phyloP scores from a whole-genome alignment of 2,888 invertebrate genomes.

The Yponomeuta cagnagella region DNA sequence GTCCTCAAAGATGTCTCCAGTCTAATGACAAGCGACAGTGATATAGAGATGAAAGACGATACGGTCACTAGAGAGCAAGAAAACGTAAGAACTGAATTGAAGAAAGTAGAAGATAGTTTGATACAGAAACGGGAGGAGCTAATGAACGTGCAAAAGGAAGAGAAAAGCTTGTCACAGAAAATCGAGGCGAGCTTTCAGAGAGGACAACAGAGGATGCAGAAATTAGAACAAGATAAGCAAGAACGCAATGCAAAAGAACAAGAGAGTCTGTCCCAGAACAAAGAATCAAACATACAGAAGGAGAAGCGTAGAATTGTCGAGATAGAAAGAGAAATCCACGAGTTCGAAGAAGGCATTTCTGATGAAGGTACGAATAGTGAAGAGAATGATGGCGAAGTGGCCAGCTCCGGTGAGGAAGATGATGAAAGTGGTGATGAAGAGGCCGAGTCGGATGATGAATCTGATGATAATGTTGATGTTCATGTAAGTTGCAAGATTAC shows the following conservation, averaged over 20 bases:
- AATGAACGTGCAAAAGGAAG: not conserved
- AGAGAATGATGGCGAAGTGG: slow-evolving; percentile 26
- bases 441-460: slow-evolving; percentile 16
- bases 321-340: slow-evolving; percentile 63
- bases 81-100: slow-evolving; percentile 14
- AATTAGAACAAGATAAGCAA: not conserved
- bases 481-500: not conserved
- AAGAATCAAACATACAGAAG: slow-evolving; percentile 25
- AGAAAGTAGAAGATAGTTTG: slow-evolving; percentile 21
- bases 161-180: not conserved
- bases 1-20: slow-evolving; percentile 41
- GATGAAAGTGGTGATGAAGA: slow-evolving; percentile 26
- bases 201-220: slow-evolving; percentile 11
- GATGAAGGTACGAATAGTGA: slow-evolving; percentile 27
- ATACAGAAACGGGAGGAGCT: slow-evolving; percentile 14
- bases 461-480: slow-evolving; percentile 26
- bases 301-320: slow-evolving; percentile 61
- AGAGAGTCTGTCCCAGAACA: not conserved
- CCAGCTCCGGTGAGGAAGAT: slow-evolving; percentile 8
- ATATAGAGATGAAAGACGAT: slow-evolving; percentile 43
- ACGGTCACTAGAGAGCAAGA: slow-evolving; percentile 12
- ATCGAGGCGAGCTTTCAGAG: not conserved
- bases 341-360: slow-evolving; percentile 58
- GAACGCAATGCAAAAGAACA: not conserved
- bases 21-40: slow-evolving; percentile 62